A percentile compares a stretch with the other conserved stretches of the same genome.
phyloP scores from a whole-genome alignment of 2,888 invertebrate genomes.

The Eristalis tenax region DNA sequence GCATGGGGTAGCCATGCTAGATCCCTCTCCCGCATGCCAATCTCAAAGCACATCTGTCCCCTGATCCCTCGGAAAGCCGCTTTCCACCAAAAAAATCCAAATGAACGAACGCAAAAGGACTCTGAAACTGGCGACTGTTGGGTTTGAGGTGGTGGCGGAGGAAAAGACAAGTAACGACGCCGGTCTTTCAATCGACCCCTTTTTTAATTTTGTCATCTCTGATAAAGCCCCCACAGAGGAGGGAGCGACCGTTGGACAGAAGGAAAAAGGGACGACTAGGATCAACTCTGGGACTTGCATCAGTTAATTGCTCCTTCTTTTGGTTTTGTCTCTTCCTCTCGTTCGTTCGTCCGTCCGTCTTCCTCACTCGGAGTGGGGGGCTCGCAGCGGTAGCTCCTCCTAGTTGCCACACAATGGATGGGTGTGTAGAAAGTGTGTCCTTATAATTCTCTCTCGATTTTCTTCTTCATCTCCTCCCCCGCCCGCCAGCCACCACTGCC shows the following conservation, averaged over 20 bases:
- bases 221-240: conserved; percentile 50
- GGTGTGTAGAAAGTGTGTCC: conserved; percentile 53
- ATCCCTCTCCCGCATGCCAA: conserved; percentile 33
- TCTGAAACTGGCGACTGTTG: not conserved
- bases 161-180: conserved; percentile 23
- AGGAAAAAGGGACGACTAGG: conserved; percentile 14
- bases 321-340: conserved; percentile 29
- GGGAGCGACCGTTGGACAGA: not conserved
- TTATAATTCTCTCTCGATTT: conserved; percentile 50
- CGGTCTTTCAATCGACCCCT: conserved; percentile 59
- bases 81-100: conserved; percentile 16
- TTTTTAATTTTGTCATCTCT: conserved; percentile 68
- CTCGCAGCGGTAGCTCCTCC: not conserved
- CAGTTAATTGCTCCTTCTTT: conserved; percentile 65
- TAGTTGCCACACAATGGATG: conserved; percentile 8
- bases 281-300: conserved; percentile 48
- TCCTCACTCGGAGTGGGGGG: not conserved
- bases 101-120: conserved; percentile 21
- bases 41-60: conserved; percentile 9
- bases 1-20: conserved; percentile 38
- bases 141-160: not conserved
- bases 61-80: conserved; percentile 1
- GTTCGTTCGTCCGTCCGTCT: conserved; percentile 8
- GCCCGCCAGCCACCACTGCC: not conserved
- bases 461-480: conserved; percentile 22